Evolutionary conservation across 2,888 invertebrate species (phyloP).

Genomic region (Agrotis ipsilon): DNA sequence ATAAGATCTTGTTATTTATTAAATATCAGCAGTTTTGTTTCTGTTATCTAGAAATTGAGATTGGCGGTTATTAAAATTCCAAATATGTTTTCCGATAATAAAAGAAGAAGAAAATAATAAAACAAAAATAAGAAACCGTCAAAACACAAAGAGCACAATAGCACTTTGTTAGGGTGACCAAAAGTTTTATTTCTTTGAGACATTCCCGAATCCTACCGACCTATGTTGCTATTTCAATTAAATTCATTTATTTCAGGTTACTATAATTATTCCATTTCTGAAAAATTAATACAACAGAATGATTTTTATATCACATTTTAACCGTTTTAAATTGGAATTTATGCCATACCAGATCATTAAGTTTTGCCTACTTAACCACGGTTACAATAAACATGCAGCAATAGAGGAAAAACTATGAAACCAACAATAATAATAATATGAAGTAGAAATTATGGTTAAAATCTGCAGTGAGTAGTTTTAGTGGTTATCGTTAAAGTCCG

Average conservation of each 20-base stretch:
- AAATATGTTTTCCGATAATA: too few species aligned
- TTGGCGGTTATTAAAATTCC: too few species aligned
- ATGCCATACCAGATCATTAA: too few species aligned
- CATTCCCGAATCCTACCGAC: too few species aligned
- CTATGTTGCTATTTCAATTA: too few species aligned
- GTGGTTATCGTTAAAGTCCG: conserved; percentile 25
- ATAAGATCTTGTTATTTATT: not conserved
- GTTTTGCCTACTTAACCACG: not conserved
- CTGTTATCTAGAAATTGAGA: not conserved
- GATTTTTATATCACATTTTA: too few species aligned
- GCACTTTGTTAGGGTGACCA: not conserved
- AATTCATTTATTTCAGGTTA: too few species aligned
- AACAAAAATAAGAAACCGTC: not conserved
- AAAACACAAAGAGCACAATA: not conserved
- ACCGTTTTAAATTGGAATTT: too few species aligned
- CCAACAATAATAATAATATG: conserved; percentile 23
- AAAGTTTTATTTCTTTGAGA: not conserved
- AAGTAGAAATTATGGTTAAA: conserved; percentile 21
- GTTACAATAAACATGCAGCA: not conserved
- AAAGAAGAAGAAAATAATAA: not conserved
- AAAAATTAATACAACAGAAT: too few species aligned
- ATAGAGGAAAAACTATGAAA: conserved; percentile 7
- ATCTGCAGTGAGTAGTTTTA: conserved; percentile 35
- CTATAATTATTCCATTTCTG: too few species aligned
- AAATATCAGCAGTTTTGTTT: not conserved